Base-by-base conservation (phyloP, 2,888 invertebrate species). In the Apodemia hepburni region DNA sequence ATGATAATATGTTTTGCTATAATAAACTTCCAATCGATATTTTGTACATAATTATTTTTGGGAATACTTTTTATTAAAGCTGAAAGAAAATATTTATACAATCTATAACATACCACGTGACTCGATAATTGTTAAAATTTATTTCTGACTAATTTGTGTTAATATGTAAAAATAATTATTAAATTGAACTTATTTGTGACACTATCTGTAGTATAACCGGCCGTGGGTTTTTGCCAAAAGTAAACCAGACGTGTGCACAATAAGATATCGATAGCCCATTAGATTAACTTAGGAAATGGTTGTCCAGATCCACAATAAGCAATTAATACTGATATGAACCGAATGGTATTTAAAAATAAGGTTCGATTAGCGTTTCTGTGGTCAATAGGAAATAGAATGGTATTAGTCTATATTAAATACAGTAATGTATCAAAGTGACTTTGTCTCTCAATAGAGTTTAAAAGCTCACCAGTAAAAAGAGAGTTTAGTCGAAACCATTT, bases 361-460 rank as follows among this genome's bases (percentile, higher is more conserved):
- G 65, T 65, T 64, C 65, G 67, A 64, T 66, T 66, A 65, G 64
- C 15, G 29, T 17, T 27, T 45, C 38, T 38, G 38, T 38, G 38
- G 38, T 58, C 58, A 58, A 27, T 61, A 61, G 22, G 29, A 45
- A 22, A 38, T 61, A 58, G 45, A 33, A 33, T 49, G 38, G 54
- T 57, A 42, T 58, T 61, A 63, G 66, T 64, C 57, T 59, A 67
- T 58, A 64, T 61, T 62, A 66, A 59, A 47, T 64, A 47, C 58
- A 64, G 57, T 64, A 61, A 65, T 64, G 66, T 64, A 58, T 70
- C 64, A 68, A 66, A 64, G 70, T 61, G 62, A 74, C 69, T 72
- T 72, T 70, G 74, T 75, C 67, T 72, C 61, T 65, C 38, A 15
- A 38, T 75, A 77, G 71, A 63, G 38, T 66, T 75, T 72, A 69